phyloP scores from a whole-genome alignment of 2,888 invertebrate species.

The Drosophila setosimentum region DNA sequence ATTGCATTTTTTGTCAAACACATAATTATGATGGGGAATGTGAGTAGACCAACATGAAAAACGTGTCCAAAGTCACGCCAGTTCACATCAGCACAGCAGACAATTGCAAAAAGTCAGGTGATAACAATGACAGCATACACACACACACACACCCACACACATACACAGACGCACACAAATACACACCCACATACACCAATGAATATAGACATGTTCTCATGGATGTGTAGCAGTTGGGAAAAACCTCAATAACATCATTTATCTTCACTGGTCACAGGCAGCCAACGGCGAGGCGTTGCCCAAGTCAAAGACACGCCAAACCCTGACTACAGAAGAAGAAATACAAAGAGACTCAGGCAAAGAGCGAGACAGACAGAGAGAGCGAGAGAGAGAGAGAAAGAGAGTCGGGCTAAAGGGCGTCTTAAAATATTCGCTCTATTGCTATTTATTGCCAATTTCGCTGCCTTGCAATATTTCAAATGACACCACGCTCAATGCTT shows the following conservation, averaged over 20 bases:
- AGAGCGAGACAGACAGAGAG: neutral
- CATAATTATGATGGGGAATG: slow-evolving; percentile 66
- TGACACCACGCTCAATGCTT: slow-evolving; percentile 14
- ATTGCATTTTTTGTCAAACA: slow-evolving; percentile 59
- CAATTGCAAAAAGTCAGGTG: slow-evolving; percentile 65
- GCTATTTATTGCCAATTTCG: slow-evolving; percentile 69
- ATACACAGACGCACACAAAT: slow-evolving; percentile 8
- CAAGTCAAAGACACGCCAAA: slow-evolving; percentile 33
- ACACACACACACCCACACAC: slow-evolving; percentile 1
- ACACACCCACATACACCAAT: slow-evolving; percentile 8
- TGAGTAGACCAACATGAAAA: slow-evolving; percentile 13
- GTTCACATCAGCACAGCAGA: slow-evolving; percentile 33
- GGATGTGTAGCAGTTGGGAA: slow-evolving; percentile 17
- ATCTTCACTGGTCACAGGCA: slow-evolving; percentile 58
- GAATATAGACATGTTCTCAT: neutral
- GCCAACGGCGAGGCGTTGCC: slow-evolving; percentile 28
- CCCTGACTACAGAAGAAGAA: neutral
- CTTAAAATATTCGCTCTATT: slow-evolving; percentile 47
- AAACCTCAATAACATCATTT: slow-evolving; percentile 72
- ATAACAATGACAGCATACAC: slow-evolving; percentile 35
- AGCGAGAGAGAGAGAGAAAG: neutral
- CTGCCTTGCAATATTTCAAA: slow-evolving; percentile 40
- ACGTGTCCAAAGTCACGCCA: slow-evolving; percentile 45
- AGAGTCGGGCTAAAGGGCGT: slow-evolving; percentile 15
- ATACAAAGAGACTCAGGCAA: neutral